Conservation (phyloP, 2,888 invertebrate genomes). For the Cabera pusaria region DNA sequence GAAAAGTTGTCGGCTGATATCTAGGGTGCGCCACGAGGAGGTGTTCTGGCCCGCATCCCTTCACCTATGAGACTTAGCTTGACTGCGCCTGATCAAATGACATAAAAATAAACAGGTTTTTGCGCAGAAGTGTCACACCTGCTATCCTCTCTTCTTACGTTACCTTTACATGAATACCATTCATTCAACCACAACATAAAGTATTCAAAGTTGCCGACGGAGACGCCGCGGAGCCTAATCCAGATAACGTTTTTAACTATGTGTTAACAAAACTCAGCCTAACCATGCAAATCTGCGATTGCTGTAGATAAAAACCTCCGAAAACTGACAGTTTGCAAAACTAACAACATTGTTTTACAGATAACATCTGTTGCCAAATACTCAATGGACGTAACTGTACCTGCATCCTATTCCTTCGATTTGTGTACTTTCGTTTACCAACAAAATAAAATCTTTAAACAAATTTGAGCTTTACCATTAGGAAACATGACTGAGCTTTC, state of each 20-base stretch:
- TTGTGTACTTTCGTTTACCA: constrained; percentile 28
- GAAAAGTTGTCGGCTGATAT: no score
- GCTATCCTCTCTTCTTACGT: no score
- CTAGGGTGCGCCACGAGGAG: no score
- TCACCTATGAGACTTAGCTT: no score
- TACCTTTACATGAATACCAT: no score
- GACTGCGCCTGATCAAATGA: no score
- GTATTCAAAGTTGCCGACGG: constrained; percentile 29
- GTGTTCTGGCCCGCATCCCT: no score
- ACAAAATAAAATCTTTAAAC: constrained; percentile 22
- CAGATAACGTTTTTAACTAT: constrained; percentile 41
- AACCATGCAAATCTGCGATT: constrained; percentile 23
- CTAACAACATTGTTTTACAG: constrained; percentile 73
- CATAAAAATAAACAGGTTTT: no score
- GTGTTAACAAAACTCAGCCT: constrained; percentile 42
- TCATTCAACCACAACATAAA: constrained; percentile 18
- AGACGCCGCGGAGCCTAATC: constrained; percentile 21
- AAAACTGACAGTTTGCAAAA: constrained; percentile 59
- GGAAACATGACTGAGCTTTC: no score
- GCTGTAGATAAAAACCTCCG: constrained; percentile 37
- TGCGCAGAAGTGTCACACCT: no score
- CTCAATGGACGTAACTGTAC: constrained; percentile 79
- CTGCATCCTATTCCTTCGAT: constrained; percentile 61
- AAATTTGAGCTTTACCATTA: constrained; percentile 3
- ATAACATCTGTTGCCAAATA: constrained; percentile 67